phyloP scores from a whole-genome alignment of 1,140 invertebrate species.

The Ectropis grisescens region DNA sequence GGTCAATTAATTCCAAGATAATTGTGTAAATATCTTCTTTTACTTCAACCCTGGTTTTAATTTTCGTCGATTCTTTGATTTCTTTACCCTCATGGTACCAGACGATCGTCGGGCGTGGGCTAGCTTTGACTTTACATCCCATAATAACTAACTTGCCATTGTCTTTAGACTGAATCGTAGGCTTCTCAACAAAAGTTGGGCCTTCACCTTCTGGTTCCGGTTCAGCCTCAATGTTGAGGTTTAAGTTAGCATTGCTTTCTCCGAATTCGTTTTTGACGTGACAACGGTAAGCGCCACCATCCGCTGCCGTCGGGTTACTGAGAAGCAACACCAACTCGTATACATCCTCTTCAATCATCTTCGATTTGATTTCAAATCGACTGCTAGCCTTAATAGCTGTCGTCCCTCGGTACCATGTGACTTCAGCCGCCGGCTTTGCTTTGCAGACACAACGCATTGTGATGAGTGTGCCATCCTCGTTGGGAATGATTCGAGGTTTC shows the following conservation, averaged over 20 bases:
- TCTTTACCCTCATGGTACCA: constrained; percentile 90
- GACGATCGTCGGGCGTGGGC: constrained; percentile 93
- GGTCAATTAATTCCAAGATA: constrained; percentile 91
- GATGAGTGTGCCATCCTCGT: constrained; percentile 94
- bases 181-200: constrained; percentile 98
- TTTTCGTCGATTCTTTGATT: constrained; percentile 84
- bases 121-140: constrained; percentile 96
- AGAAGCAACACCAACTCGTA: constrained; percentile 86
- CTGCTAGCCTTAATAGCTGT: constrained; percentile 87
- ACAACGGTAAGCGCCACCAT: constrained; percentile 97
- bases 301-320: constrained; percentile 92
- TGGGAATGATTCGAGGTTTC: constrained; percentile 97
- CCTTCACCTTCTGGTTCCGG: constrained; percentile 93
- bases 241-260: constrained; percentile 98
- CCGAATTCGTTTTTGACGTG: constrained; percentile 97
- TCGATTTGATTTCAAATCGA: constrained; percentile 86
- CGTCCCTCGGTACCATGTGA: constrained; percentile 91
- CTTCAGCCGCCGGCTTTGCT: constrained; percentile 90
- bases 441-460: constrained; percentile 96
- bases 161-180: constrained; percentile 92
- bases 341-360: constrained; percentile 83
- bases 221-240: constrained; percentile 97
- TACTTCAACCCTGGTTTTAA: constrained; percentile 83
- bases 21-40: constrained; percentile 91
- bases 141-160: constrained; percentile 97